Base-by-base conservation (phyloP, 2,113 vertebrate genomes). In the Serinus canaria region DNA sequence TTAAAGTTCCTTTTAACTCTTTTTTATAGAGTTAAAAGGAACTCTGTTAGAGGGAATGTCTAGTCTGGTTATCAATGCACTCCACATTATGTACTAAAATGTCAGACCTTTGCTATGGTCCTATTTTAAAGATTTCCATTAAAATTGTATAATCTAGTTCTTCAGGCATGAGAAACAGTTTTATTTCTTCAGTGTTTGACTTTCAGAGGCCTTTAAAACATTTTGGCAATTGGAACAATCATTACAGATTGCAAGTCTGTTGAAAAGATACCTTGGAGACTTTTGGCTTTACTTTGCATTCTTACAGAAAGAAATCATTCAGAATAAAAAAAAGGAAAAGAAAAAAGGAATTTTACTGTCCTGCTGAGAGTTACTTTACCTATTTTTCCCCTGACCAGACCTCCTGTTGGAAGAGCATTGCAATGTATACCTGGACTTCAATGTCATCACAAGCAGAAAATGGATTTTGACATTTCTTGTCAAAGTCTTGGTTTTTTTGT, bases 181-280 rank as follows among this genome's bases (percentile, higher is more conserved):
- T 95, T 94, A 76, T 72, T 93, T 95, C 73, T 89, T 35, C 60
- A 78, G 53, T 69, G 68, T 94, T 81, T 95, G 46, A 81, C 87
- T 90, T 92, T 75, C 87, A 81, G 77, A 94, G 66, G 83, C 63
- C 79, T 93, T 94, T 96, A 64, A 92, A 96, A 87, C 90, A 77
- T 83, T 90, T 91, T 97, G 94, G 95, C 92, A 93, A 59, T 70
- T 78, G 81, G 46, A 96, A 83, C 14, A 63, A 82, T 47, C 76
- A 74, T 96, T 93, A 86, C 80, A 95, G 77, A 84, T 93, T 93
- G 83, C 73, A 97, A 85, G 60, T 64, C 88, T 96, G 95, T 70
- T 95, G 95, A 95, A 97, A 92, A 94, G 95, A 94, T 97, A 94
- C 95, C 70, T 94, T 87, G 56, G 85, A 95, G 93, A 94, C 66